Evolutionary conservation across 2,797 vertebrate genomes (phyloP).

Genomic region (Anisognathus igniventris): DNA sequence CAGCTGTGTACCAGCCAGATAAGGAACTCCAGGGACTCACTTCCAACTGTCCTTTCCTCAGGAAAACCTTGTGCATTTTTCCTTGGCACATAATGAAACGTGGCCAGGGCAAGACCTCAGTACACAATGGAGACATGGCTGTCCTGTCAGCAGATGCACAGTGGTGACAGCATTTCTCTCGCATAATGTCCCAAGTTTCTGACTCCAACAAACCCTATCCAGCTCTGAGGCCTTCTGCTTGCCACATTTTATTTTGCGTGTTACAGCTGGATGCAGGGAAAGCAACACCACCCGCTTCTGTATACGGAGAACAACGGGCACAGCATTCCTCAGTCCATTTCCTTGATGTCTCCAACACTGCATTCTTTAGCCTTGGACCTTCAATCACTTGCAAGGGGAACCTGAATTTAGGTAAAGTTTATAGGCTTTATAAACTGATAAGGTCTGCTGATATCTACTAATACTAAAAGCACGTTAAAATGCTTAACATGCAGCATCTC

Average conservation of each 20-base stretch:
- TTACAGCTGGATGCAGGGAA: background rate
- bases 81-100: accelerated
- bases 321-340: background rate
- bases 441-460: background rate
- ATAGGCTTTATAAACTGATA: background rate
- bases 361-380: background rate
- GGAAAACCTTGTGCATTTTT: background rate
- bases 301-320: background rate
- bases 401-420: background rate
- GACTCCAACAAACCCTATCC: background rate
- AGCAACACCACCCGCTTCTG: background rate
- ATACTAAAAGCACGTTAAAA: background rate
- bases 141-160: background rate
- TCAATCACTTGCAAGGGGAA: background rate
- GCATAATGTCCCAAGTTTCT: accelerated
- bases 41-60: background rate
- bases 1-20: background rate
- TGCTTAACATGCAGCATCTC: background rate
- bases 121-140: accelerated
- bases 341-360: accelerated
- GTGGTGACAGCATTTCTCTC: accelerated
- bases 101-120: accelerated
- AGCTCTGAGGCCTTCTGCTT: background rate
- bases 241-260: background rate
- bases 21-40: accelerated